Evolutionary conservation across 2,797 vertebrate genomes (phyloP).

Genomic region (Micrastur ruficollis): DNA sequence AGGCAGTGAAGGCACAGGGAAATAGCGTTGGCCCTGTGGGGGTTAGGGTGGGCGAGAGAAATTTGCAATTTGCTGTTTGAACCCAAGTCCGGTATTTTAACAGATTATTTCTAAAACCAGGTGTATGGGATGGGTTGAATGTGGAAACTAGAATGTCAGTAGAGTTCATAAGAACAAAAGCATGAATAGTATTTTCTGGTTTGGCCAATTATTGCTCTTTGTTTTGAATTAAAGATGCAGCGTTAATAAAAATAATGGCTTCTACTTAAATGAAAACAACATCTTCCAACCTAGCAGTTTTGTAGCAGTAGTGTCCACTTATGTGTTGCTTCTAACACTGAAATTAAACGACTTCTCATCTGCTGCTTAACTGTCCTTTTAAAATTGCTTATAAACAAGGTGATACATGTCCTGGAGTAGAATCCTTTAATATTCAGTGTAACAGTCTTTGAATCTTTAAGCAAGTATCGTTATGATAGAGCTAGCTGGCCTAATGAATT

Average conservation of each 20-base stretch:
- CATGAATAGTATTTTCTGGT: neutral
- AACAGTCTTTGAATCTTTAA: neutral
- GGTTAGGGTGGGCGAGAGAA: neutral
- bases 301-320: neutral
- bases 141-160: neutral
- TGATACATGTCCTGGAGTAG: neutral
- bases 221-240: neutral
- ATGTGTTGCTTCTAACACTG: neutral
- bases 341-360: neutral
- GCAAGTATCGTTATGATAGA: accelerated
- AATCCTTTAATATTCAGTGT: no score
- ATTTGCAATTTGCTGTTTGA: neutral
- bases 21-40: neutral
- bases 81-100: neutral
- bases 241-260: neutral
- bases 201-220: neutral
- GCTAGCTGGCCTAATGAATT: neutral
- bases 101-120: neutral
- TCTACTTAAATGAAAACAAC: neutral
- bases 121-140: neutral
- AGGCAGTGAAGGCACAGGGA: neutral
- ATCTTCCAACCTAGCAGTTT: neutral
- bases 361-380: neutral
- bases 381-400: neutral
- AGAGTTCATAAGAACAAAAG: neutral